phyloP scores from a whole-genome alignment of 2,888 invertebrate genomes.

The Hypomecis atomaria region DNA sequence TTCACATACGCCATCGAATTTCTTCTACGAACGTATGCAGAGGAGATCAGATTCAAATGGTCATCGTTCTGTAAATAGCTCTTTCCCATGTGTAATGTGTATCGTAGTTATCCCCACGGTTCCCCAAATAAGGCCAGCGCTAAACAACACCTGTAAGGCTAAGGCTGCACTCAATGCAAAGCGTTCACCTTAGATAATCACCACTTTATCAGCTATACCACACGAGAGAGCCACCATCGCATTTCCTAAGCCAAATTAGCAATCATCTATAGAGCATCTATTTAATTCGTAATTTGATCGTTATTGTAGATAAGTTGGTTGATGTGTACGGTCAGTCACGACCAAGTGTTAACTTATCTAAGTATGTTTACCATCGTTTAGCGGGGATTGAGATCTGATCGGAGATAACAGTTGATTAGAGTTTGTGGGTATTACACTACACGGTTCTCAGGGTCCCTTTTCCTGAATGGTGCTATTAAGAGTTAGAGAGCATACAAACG shows the following conservation, averaged over 20 bases:
- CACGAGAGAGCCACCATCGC: neutral
- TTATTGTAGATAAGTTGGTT: neutral
- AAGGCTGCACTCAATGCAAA: conserved; percentile 18
- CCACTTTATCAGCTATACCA: neutral
- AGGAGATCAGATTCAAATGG: too few species aligned
- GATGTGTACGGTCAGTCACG: conserved; percentile 1
- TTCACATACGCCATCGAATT: too few species aligned
- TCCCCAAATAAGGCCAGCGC: conserved; percentile 10
- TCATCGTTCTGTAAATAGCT: neutral
- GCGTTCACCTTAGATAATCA: conserved; percentile 9
- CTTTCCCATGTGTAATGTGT: neutral
- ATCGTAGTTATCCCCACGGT: neutral
- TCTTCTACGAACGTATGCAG: too few species aligned
- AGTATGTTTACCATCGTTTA: conserved; percentile 10
- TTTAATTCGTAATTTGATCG: too few species aligned
- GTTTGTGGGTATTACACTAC: neutral
- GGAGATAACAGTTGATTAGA: conserved; percentile 6
- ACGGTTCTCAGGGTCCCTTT: too few species aligned
- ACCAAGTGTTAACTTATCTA: conserved; percentile 1
- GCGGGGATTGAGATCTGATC: conserved; percentile 2
- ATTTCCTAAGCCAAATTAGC: neutral
- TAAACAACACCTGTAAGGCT: conserved; percentile 22
- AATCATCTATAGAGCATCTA: neutral
- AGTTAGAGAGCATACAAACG: too few species aligned
- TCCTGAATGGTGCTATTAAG: too few species aligned